Base-by-base conservation (phyloP, 2,113 vertebrate genomes). In the Hylia prasina region DNA sequence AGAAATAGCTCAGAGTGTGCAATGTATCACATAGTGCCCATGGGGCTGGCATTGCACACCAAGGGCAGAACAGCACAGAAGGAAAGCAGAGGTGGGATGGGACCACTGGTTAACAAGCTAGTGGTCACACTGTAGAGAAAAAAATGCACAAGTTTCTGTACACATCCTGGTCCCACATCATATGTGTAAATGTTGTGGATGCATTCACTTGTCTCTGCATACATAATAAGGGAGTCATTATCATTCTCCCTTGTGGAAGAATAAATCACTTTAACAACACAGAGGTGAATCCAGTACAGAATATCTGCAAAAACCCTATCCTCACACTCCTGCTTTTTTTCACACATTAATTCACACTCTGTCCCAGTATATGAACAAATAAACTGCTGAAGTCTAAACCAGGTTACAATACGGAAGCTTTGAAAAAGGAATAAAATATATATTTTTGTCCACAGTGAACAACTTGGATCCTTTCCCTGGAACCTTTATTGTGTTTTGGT, bases 401-500 rank as follows among this genome's bases (percentile, higher is more conserved):
- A 71, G 21, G 61, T 81, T 70, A 73, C 17, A 45, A 73, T 42
- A 56, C 8, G 64, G 16, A 42, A 82, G 6, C 6, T 58, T 61
- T 63, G 30, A 54, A 58, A 84, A 27, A 53, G 2, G 25, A 77
- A 39, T n/a, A 60, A 35, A 58, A 39, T 20, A 13, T 58, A 23
- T 71, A n/a, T 58, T 91, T 61, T 84, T 65, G 33, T 64, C 25
- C 40, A 45, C 22, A 37, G 24, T 48, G 44, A 82, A 51, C n/a
- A 81, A 22, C 19, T 76, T 64, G n/a, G 28, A 76, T 72, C 10
- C 15, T 82, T 53, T 82, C 51, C n/a, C 18, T 13, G 53, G 92
- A 93, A 82, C 63, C 35, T 60, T 93, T 42, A 78, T 75, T 90
- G 80, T 71, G 19, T 27, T 85, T 78, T 82, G 13, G 44, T 60